Evolutionary conservation across 1,140 invertebrate species (phyloP), one percentile per base, ranked within the genome.

Genomic region (Wasmannia auropunctata): DNA sequence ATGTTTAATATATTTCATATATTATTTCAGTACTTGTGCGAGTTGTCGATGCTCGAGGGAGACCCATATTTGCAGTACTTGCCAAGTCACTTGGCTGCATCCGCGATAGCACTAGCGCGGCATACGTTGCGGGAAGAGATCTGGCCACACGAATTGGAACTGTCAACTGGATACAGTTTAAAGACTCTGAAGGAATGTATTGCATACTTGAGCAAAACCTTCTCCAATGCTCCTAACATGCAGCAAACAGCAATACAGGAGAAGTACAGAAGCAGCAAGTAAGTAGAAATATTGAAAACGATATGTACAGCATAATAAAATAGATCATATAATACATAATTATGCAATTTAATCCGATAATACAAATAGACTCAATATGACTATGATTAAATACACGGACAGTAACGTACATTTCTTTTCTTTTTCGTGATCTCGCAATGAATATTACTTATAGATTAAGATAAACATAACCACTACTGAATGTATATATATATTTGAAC

Each of bases 21-120:
- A 86, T 58, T 89, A 90, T 95, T 95, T 28, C 93, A 99, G 98
- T 99, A 98, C 92, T 96, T 99, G 62, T 96, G 97, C 76, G 98
- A 99, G 95, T 93, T 99, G 87, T 97, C 98, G 3, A 95, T 99
- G 83, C 93, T 99, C 86, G 98, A 99, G 92, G 97, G 97, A 10
- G 98, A 99, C 87, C 97, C 97, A 0, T 99, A 97, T 94, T 95
- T 99, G 65, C 96, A 97, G 86, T 98, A 96, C 94, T 94, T 97
- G 79, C 98, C 98, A n/a, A 99, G 98, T 46, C 92, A 97, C 43
- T 96, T 99, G 76, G 98, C 98, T 22, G 97, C 98, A 19, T 96
- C 97, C 63, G 96, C 98, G 4, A 95, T 99, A 40, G 98, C 97
- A 80, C 95, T 99, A n/a, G 97, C 98, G 0, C 96, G 97, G 75